These are phyloP conservation scores for Ceyx melanurus DNA, from an alignment of 2,113 vertebrate species.

Conservation along the genomic window DNA sequence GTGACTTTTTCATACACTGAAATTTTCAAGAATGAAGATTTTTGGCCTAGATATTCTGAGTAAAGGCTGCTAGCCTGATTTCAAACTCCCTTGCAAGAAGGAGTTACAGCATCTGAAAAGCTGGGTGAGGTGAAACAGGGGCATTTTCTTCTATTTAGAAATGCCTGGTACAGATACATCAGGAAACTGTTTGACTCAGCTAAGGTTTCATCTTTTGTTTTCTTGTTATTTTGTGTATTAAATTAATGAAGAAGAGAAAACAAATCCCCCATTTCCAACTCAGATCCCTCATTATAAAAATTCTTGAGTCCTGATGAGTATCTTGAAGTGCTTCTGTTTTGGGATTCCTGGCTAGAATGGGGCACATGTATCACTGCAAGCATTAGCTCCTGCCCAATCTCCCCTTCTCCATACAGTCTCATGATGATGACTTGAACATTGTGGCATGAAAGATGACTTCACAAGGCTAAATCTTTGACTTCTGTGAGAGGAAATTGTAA, in stretches of 20 bases:
- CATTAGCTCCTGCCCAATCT: rapidly evolving
- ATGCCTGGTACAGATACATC: neutral
- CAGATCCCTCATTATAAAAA: neutral
- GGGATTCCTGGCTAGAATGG: neutral
- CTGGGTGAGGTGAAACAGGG: neutral
- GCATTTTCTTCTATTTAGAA: neutral
- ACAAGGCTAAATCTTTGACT: neutral
- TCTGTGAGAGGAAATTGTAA: neutral
- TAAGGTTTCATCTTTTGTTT: neutral
- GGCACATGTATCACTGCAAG: rapidly evolving
- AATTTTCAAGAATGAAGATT: neutral
- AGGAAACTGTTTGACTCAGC: neutral
- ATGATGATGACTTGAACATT: neutral
- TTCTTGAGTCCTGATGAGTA: neutral
- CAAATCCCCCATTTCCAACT: neutral
- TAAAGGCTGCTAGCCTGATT: neutral
- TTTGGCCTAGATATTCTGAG: neutral
- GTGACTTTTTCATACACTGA: neutral
- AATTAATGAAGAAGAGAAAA: neutral
- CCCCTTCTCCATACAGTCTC: neutral
- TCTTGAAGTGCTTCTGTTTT: neutral
- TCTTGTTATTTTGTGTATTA: neutral
- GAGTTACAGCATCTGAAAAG: neutral
- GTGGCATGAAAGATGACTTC: neutral
- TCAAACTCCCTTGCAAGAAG: neutral